Conservation (phyloP, 1,140 invertebrate genomes). For the Leucophenga varia region DNA sequence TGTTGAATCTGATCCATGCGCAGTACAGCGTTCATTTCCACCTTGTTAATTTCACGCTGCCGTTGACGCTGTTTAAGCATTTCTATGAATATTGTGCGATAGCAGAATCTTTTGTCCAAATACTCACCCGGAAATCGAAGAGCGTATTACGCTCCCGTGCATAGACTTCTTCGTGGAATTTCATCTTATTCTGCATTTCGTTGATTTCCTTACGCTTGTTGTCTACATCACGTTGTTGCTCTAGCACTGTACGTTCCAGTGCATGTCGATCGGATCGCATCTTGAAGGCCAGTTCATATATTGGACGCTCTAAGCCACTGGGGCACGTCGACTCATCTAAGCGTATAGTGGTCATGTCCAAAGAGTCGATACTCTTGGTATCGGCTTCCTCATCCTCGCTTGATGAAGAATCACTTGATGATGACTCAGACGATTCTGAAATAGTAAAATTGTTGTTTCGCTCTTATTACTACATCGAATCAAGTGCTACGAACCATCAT, state of each 20-base stretch:
- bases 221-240: slow-evolving; percentile 57
- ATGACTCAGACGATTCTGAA: slow-evolving; percentile 43
- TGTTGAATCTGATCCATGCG: slow-evolving; percentile 69
- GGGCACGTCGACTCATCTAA: slow-evolving; percentile 77
- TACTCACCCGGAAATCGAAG: slow-evolving; percentile 31
- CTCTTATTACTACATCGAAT: background rate
- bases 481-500: slow-evolving; percentile 30
- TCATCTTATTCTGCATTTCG: slow-evolving; percentile 43
- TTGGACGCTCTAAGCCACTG: slow-evolving; percentile 67
- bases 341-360: slow-evolving; percentile 63
- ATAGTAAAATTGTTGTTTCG: too few relatives aligned
- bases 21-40: slow-evolving; percentile 65
- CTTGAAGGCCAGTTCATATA: slow-evolving; percentile 67
- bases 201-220: slow-evolving; percentile 46
- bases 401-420: slow-evolving; percentile 56
- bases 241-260: slow-evolving; percentile 56
- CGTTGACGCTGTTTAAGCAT: slow-evolving; percentile 70
- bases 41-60: slow-evolving; percentile 68
- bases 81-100: too few relatives aligned
- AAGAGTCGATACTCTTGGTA: slow-evolving; percentile 62
- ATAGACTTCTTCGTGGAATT: slow-evolving; percentile 37
- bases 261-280: slow-evolving; percentile 63
- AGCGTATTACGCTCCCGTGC: slow-evolving; percentile 36
- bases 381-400: slow-evolving; percentile 64
- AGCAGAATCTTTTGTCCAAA: too few relatives aligned